These are phyloP conservation scores for Philopedon plagiatum DNA, from an alignment of 2,888 invertebrate species.

Conservation along the genomic window DNA sequence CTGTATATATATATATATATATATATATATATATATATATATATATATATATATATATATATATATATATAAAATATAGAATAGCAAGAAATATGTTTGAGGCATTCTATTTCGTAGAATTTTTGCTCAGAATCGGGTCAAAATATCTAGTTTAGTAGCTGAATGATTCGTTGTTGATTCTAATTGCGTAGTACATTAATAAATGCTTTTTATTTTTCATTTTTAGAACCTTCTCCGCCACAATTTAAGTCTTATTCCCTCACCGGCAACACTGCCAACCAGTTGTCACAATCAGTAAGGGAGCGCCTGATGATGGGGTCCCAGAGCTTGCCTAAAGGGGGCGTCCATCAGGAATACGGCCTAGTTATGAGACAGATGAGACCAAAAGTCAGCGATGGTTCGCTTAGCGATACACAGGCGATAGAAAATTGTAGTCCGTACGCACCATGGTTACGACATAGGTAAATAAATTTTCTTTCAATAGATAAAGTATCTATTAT, in stretches of 20 bases:
- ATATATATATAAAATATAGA: no score
- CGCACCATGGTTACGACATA: slow-evolving; percentile 89
- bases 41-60: no score
- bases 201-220: background rate
- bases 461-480: no score
- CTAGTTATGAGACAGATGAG: slow-evolving; percentile 66
- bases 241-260: slow-evolving; percentile 89
- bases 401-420: slow-evolving; percentile 88
- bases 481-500: no score
- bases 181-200: no score
- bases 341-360: slow-evolving; percentile 68
- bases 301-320: slow-evolving; percentile 89
- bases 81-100: no score
- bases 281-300: slow-evolving; percentile 88
- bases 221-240: slow-evolving; percentile 79
- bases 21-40: no score
- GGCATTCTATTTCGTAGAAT: no score
- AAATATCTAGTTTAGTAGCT: no score
- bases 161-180: no score
- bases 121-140: no score
- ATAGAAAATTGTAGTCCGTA: slow-evolving; percentile 88
- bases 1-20: no score
- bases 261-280: slow-evolving; percentile 88
- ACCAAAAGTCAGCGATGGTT: slow-evolving; percentile 78
- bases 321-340: slow-evolving; percentile 84